Conservation (phyloP, 2,797 vertebrate genomes). For the Anguilla pacifica region DNA sequence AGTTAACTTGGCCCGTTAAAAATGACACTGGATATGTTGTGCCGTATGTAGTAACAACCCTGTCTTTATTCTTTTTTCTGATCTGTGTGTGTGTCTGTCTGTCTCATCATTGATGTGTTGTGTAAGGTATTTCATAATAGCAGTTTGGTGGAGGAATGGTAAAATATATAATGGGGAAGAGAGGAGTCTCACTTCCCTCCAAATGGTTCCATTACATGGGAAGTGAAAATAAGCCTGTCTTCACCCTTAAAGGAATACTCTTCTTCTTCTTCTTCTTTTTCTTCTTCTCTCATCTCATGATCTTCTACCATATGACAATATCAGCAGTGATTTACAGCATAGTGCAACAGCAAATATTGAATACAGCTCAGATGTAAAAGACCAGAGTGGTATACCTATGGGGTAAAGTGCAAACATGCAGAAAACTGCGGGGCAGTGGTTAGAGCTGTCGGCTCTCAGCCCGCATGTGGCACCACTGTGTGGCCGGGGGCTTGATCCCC, state of each 20-base stretch:
- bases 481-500: not conserved
- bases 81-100: not conserved
- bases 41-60: not conserved
- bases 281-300: not conserved
- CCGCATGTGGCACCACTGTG: not conserved
- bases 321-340: not conserved
- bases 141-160: not conserved
- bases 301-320: not conserved
- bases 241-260: not conserved
- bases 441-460: not conserved
- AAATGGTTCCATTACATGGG: not conserved
- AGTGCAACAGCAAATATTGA: not conserved
- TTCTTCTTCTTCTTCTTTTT: not conserved
- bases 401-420: not conserved
- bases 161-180: not conserved
- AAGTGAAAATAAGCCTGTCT: constrained; percentile 13
- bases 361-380: not conserved
- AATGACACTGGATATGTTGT: not conserved
- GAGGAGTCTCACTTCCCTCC: constrained; percentile 16
- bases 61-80: not conserved
- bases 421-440: not conserved
- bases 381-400: not conserved
- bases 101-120: not conserved
- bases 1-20: not conserved
- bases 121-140: constrained; percentile 17